Base-by-base conservation (phyloP, 2,797 vertebrate species). In the Pristis pectinata region DNA sequence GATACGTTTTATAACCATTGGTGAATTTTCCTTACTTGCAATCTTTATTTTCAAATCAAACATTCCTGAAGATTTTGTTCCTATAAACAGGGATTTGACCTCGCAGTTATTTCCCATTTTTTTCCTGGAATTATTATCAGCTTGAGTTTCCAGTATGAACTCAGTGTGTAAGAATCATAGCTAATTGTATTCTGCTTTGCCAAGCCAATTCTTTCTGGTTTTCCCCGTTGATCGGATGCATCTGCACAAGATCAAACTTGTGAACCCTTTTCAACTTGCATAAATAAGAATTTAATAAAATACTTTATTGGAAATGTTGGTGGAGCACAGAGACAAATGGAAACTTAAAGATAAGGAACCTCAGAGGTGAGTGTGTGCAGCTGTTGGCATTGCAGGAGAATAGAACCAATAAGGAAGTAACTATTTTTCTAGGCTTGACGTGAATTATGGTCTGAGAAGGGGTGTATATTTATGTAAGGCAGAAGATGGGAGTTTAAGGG, bases 391-490 rank as follows among this genome's bases (percentile, higher is more conserved):
- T 97, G 97, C 95, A 95, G 97, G 97, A 97, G 97, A 98, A 98
- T 98, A 97, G 97, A 97, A 98, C 98, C 98, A 99, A 99, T 99
- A 98, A 99, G 99, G 98, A 99, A 99, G 98, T 98, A 97, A 97
- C 98, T 98, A 98, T 99, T 99, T 99, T 99, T 99, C 98, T 98
- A 97, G 96, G 97, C 97, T 97, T 97, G 97, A 98, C 96, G 96
- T 98, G 98, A 98, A 98, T 98, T 98, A 97, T 97, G 96, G 98
- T 97, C 97, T 95, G 96, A 98, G 98, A 97, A 97, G 97, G 98
- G 98, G 98, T 98, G 98, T 98, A 98, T 99, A 98, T 99, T 99
- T 99, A 98, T 98, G 97, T 99, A 98, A 97, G 98, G 97, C 98
- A 98, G 97, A 98, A 97, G 98, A 97, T 95, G 97, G 98, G 98